Base-by-base conservation (phyloP, 1,140 invertebrate genomes). In the Potamilus streckersoni region DNA sequence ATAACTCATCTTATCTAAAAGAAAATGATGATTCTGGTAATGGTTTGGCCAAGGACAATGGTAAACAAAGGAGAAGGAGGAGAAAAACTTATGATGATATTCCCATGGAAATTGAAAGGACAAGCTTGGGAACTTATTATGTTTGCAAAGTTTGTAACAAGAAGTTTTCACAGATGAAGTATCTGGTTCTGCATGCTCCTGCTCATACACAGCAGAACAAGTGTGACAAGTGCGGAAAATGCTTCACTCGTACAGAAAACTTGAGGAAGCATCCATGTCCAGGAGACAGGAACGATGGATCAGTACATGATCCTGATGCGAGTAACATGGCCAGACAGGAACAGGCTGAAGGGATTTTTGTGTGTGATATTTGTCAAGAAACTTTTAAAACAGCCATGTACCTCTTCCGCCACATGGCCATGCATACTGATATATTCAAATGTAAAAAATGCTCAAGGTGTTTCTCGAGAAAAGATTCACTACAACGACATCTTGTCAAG, bases 301-400 rank as follows among this genome's bases (percentile, higher is more conserved):
- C 38, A 11, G 5, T 49, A 49, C 73, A 73, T 76, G 55, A 70
- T 73, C 64, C 31, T 11, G 12, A 23, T 20, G 13, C 31, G 38
- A n/a, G 69, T 55, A 19, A 20, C 69, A 20, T 55, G 38, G 13
- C 11, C 23, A 13, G 23, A 75, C 15, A 72, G 3, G 74, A 77
- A 56, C 71, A 77, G 62, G 84, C 83, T 67, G 62, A 75, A 12
- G 66, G 65, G 23, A 49, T 59, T 13, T 82, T 76, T 76, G 68
- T 73, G 38, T 93, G 92, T 87, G 92, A 92, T 83, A 91, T 92
- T 71, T 93, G 92, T 81, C 82, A 90, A 27, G 92, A 92, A 77
- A 80, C 80, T 15, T 92, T 92, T 84, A 82, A 83, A 16, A 90
- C 86, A 63, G 83, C 89, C 31, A 89, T 89, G 71, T 89, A 90